These are phyloP conservation scores for Drosophila siamana DNA, from an alignment of 2,888 invertebrate species.

Conservation along the genomic window DNA sequence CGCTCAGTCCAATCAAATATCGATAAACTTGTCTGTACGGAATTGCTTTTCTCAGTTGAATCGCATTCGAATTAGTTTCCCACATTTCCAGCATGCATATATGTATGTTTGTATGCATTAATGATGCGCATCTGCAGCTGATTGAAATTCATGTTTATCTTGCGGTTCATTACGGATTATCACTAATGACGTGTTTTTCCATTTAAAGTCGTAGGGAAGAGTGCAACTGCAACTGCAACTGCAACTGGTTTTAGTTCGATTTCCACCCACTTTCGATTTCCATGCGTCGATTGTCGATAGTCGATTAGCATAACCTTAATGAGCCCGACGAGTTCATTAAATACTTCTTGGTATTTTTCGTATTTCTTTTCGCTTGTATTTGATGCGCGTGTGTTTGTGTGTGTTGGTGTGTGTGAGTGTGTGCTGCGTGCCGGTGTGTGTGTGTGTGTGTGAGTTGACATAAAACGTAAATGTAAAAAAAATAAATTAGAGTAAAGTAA, in stretches of 20 bases:
- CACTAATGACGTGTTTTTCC: constrained; percentile 13
- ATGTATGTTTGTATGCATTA: constrained; percentile 8
- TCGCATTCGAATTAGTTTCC: neutral
- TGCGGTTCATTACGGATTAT: neutral
- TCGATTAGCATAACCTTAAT: constrained; percentile 36
- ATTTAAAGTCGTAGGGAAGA: constrained; percentile 7
- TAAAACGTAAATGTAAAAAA: constrained; percentile 19
- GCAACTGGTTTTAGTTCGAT: constrained; percentile 15
- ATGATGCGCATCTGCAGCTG: neutral
- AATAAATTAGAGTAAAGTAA: neutral
- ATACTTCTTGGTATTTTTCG: constrained; percentile 12
- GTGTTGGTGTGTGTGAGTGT: constrained; percentile 4
- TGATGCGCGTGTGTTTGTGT: constrained; percentile 10
- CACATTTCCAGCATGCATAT: neutral
- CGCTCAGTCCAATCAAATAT: neutral
- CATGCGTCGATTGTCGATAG: neutral
- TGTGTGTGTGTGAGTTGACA: constrained; percentile 33
- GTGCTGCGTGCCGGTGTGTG: constrained; percentile 3
- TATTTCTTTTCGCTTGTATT: constrained; percentile 1
- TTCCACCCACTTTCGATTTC: constrained; percentile 25
- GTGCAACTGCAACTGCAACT: constrained; percentile 50
- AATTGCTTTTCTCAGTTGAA: neutral
- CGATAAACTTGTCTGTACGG: neutral
- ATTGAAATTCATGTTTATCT: constrained; percentile 2
- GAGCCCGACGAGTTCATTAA: constrained; percentile 36